These are phyloP conservation scores for Hirtodrosophila confusa DNA, from an alignment of 2,888 invertebrate species.

Conservation along the genomic window DNA sequence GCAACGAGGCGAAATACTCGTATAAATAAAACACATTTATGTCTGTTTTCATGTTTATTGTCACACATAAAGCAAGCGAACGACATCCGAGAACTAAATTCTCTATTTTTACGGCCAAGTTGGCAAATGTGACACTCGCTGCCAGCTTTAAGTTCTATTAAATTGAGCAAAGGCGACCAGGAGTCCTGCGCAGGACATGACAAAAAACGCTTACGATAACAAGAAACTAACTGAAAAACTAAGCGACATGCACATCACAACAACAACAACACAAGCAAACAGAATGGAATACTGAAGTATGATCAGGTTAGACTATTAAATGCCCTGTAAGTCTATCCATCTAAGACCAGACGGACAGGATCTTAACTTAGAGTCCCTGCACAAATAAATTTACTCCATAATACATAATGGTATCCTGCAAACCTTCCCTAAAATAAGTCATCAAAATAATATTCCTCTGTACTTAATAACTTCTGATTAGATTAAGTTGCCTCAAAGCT, in stretches of 20 bases:
- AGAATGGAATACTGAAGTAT: constrained; percentile 10
- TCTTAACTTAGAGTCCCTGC: too few relatives aligned
- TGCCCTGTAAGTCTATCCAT: constrained; percentile 1
- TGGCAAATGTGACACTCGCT: constrained; percentile 58
- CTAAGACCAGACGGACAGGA: too few relatives aligned
- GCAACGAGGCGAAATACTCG: constrained; percentile 5
- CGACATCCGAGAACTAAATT: constrained; percentile 45
- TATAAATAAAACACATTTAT: constrained; percentile 69
- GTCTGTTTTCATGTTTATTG: constrained; percentile 76
- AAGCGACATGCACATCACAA: constrained; percentile 46
- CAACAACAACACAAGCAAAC: constrained; percentile 33
- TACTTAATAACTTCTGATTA: too few relatives aligned
- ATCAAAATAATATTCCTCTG: too few relatives aligned
- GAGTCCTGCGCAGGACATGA: constrained; percentile 29
- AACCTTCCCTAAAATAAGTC: too few relatives aligned
- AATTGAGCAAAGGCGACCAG: constrained; percentile 40
- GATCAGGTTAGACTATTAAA: background rate
- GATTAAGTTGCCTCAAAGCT: too few relatives aligned
- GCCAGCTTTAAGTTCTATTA: constrained; percentile 74
- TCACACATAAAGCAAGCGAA: constrained; percentile 72
- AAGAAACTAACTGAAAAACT: constrained; percentile 41
- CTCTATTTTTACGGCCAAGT: constrained; percentile 71
- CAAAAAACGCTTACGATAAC: constrained; percentile 56
- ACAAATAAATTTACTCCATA: too few relatives aligned
- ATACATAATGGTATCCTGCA: too few relatives aligned